Conservation (phyloP, 64 coral and sea anemone genomes). For the Porites australiensis region DNA sequence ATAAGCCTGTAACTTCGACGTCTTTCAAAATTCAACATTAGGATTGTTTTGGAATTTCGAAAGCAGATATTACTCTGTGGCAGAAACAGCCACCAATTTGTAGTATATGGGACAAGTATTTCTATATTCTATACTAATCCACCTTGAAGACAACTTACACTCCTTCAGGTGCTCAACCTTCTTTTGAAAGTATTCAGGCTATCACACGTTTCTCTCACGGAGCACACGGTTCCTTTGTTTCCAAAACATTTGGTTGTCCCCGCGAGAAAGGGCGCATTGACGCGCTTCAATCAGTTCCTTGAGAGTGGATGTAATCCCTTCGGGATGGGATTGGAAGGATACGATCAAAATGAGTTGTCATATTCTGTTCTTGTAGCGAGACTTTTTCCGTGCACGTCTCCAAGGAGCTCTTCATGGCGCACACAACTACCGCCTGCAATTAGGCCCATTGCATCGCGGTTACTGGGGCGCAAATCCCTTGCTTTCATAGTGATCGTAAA, state of each 20-base stretch:
- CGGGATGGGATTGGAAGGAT: neutral
- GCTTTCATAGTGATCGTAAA: neutral
- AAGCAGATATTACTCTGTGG: too few relatives aligned
- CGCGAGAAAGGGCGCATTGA: constrained; percentile 37
- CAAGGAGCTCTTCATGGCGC: neutral
- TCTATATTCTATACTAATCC: too few relatives aligned
- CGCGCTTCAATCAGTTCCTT: constrained; percentile 33
- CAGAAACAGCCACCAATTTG: constrained; percentile 56
- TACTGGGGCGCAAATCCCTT: constrained; percentile 35
- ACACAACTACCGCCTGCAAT: neutral
- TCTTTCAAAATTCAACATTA: too few relatives aligned
- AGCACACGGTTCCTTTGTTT: neutral
- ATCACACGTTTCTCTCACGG: neutral
- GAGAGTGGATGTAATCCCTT: constrained; percentile 43
- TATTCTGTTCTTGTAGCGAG: too few relatives aligned
- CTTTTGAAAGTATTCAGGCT: constrained; percentile 17
- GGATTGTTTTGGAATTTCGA: too few relatives aligned
- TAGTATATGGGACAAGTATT: too few relatives aligned
- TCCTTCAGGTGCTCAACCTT: constrained; percentile 48
- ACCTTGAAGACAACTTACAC: constrained; percentile 51
- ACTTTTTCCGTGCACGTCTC: too few relatives aligned
- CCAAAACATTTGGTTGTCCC: constrained; percentile 8
- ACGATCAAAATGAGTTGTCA: neutral
- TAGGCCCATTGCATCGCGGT: neutral
- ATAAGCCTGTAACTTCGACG: too few relatives aligned